Base-by-base conservation (phyloP, 2,113 vertebrate genomes). In the Brachionichthys hirsutus region DNA sequence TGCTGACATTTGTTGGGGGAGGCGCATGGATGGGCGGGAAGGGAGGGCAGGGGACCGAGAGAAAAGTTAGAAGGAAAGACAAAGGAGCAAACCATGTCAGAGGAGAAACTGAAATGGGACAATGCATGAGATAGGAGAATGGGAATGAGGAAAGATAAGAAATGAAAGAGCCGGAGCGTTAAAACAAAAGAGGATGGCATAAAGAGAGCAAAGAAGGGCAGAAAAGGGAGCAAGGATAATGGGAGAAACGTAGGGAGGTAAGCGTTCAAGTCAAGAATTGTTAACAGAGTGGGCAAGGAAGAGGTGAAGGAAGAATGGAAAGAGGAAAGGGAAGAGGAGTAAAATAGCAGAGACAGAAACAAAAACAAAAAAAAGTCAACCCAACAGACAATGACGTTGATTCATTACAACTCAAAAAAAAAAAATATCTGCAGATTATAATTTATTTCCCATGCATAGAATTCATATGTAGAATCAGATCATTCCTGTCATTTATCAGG, bases 141-240 rank as follows among this genome's bases (percentile, higher is more conserved):
- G 61, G 56, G 71, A 83, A 72, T 48, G 53, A 1, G 16, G 49
- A 19, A 42, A 50, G 71, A 79, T 57, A 43, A 81, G 49, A 85
- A 69, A 61, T 73, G 81, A 77, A 47, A 40, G 47, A 60, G 42
- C 18, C 13, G 57, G 54, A 79, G 58, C 65, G 35, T 61, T 13
- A 50, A 58, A 42, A 75, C 53, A 66, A 75, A 75, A 65, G 19
- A 7, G 50, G 11, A 54, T 30, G 8, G 24, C 4, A 30, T 30
- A 51, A 61, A 63, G 2, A 13, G 73, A 61, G 52, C 20, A 75
- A 70, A 73, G 54, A 12, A 61, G 11, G 49, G 17, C 14, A 42
- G 19, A 34, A 19, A 36, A 40, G 22, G n/a, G 62, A 52, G 30
- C 15, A 34, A 34, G 48, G 49, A 67, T 53, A 52, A 70, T 54